These are phyloP conservation scores for Pachymerium ferrugineum DNA, from an alignment of 2,888 invertebrate species.

Conservation along the genomic window DNA sequence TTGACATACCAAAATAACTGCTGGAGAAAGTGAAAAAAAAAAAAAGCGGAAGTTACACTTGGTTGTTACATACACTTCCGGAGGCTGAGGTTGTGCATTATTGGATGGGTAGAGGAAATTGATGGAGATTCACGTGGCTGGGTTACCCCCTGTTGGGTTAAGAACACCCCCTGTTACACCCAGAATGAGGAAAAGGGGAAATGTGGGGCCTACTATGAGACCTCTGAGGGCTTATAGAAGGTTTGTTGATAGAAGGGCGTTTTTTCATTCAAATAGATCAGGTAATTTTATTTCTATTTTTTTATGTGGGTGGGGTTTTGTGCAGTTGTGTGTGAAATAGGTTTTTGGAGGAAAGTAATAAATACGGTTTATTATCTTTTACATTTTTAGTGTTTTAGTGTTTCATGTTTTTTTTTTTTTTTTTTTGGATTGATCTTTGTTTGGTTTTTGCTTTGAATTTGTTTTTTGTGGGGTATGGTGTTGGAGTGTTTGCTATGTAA, in stretches of 20 bases:
- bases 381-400: background rate
- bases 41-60: background rate
- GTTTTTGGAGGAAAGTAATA: no score
- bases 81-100: background rate
- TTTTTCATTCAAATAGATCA: background rate
- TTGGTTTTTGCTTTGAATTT: no score
- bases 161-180: background rate
- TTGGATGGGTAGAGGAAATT: background rate
- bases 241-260: slow-evolving; percentile 24
- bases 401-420: background rate
- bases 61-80: background rate
- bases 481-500: no score
- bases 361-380: no score
- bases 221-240: background rate
- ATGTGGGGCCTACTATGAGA: background rate
- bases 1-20: slow-evolving; percentile 4
- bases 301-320: no score
- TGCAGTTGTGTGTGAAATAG: no score
- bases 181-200: background rate
- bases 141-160: background rate
- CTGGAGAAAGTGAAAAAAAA: no score
- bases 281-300: no score
- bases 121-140: background rate
- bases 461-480: no score
- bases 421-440: background rate